A percentile compares a stretch with the other conserved stretches of the same genome.
Conservation (phyloP, 2,113 vertebrate species). For the Zapornia atra region DNA sequence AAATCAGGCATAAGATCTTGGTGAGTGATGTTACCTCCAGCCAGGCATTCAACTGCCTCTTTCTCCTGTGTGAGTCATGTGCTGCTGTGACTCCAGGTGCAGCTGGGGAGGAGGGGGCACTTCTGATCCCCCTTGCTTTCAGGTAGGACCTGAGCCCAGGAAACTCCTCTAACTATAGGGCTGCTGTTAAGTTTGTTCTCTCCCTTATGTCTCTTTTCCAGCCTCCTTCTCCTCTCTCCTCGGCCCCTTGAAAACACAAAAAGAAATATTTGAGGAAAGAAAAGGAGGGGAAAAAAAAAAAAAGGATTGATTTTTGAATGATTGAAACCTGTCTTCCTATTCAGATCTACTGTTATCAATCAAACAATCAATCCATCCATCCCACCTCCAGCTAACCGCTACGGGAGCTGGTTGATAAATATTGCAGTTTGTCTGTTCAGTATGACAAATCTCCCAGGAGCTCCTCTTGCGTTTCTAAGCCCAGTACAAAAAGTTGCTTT, state of each 20-base stretch:
- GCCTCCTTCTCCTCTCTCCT: neutral
- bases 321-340: neutral
- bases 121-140: neutral
- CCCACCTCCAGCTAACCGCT: neutral
- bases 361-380: neutral
- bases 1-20: neutral
- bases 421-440: neutral
- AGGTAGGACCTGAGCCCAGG: neutral
- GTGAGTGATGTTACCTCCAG: neutral
- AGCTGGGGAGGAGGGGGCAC: too few relatives aligned
- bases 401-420: neutral
- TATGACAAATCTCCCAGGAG: constrained; percentile 12
- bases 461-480: neutral
- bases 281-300: neutral
- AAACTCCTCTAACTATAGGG: neutral
- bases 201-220: neutral
- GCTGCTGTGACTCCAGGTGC: rapidly evolving
- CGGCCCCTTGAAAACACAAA: neutral
- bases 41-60: neutral
- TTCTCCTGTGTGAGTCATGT: neutral
- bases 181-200: rapidly evolving
- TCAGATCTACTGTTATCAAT: neutral
- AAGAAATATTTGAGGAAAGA: neutral
- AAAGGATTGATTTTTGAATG: neutral
- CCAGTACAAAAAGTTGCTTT: neutral